Percentiles rank a stretch among this genome's conserved stretches.
Conservation (phyloP, 2,113 vertebrate species). For the Excalfactoria chinensis region DNA sequence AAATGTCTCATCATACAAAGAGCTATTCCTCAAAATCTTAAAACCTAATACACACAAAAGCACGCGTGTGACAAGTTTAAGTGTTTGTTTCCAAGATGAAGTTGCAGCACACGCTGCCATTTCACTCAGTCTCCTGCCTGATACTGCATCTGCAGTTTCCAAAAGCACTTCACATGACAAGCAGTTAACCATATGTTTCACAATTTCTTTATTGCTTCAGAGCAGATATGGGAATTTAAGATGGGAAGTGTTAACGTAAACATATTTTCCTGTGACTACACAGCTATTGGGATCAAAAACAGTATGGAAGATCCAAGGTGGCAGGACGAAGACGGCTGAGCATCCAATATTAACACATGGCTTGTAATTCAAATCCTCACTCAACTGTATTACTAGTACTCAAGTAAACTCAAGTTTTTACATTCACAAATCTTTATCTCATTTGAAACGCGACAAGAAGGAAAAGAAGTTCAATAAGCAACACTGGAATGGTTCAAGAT, state of each 20-base stretch:
- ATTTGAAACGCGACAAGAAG: neutral
- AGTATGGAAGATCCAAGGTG: neutral
- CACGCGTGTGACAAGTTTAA: neutral
- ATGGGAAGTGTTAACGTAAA: neutral
- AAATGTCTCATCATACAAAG: neutral
- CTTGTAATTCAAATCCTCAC: neutral
- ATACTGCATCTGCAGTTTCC: neutral
- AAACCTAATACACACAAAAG: neutral
- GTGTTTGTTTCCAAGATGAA: neutral
- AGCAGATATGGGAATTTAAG: neutral
- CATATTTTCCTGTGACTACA: neutral
- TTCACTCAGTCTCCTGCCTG: slow-evolving; percentile 23
- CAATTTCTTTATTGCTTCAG: slow-evolving; percentile 12
- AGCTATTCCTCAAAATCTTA: neutral
- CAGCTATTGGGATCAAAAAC: neutral
- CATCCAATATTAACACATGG: neutral
- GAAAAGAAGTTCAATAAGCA: neutral
- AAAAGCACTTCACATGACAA: neutral
- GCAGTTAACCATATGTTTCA: neutral
- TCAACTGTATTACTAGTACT: neutral
- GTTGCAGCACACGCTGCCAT: neutral
- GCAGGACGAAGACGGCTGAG: neutral
- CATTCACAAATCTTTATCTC: neutral
- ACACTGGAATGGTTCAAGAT: neutral
- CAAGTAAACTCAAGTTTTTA: neutral